Base-by-base conservation (phyloP, 64 coral and sea anemone genomes). In the Actinia equina region DNA sequence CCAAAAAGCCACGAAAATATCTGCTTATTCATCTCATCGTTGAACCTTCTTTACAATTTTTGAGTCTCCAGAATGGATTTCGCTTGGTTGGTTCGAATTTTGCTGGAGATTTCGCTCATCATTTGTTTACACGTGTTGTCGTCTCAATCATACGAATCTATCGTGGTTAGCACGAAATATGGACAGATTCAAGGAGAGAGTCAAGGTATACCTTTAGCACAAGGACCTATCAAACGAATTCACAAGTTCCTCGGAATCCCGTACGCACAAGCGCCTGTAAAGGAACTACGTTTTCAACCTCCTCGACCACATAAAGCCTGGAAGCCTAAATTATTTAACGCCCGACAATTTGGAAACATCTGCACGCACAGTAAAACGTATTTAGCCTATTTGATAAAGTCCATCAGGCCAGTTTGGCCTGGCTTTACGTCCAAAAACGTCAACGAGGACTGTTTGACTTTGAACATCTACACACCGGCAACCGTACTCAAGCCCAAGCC, bases 181-280 rank as follows among this genome's bases (percentile, higher is more conserved):
- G 93, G 93, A 11, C 84, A 78, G 41, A 76, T 94, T 43, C 19
- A 81, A 58, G 93, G 93, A 86, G n/a, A 83, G 17, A 87, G 71
- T 44, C 76, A 71, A 83, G 15, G 56, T 57, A 41, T 94, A 30
- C 41, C 46, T 19, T 42, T 45, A 58, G 65, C 86, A 64, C 49
- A 93, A 58, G 80, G 88, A 77, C 25, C 20, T 57, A 86, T 85
- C 5, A 90, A 76, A 20, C 49, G 57, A 25, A 63, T 96, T 2
- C 89, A 90, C 80, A 89, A 86, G 61, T 96, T 96, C 41, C 91
- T 96, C 52, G 94, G 94, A 30, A 77, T 96, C 58, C 94, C 94
- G 5, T 96, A 90, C 60, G 94, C 94, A 26, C 76, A 87, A 14
- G 88, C 91, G 43, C 94, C 94, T 30, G 80, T 93, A 16, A 87